Evolutionary conservation across 1,140 invertebrate genomes (phyloP), one percentile per base, ranked within the genome.

Genomic region (Aplysia californica): DNA sequence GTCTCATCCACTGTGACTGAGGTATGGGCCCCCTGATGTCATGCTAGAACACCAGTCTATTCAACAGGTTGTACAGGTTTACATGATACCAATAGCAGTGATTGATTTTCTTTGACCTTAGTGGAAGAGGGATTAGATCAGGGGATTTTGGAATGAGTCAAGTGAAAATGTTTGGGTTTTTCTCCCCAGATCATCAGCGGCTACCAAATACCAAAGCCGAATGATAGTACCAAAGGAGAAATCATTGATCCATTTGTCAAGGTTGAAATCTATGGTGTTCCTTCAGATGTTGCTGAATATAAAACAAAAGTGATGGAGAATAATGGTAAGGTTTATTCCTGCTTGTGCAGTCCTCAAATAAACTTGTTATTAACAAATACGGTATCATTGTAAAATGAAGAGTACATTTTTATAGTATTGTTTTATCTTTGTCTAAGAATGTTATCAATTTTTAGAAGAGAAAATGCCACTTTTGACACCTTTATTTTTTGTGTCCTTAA

Each of bases 181-280:
- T 66, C 70, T 74, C 5, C 29, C 36, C 73, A 87, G 84, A 87
- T 94, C 6, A 91, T 94, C 61, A 93, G 92, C 87, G 93, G 92
- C 5, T 92, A 93, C 79, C 92, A 92, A 83, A 86, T 94, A 39
- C 93, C 93, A 0, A 93, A 93, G 84, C 89, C 92, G 33, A 83
- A 90, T 71, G 86, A 89, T 55, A 87, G 86, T 21, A 82, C 87
- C 66, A 89, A 90, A 74, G 90, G 90, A 64, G 89, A 90, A 69
- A 83, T 91, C 59, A 89, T 91, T 61, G 90, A 91, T 80, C 91
- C 91, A 15, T 91, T 91, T 81, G 87, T 93, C 26, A 90, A 89
- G 74, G 80, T 93, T 4, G 89, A 92, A 80, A 86, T 93, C 6
- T 82, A 89, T 64, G 93, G 93, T 15, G 90, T 92, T 65, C 86